Evolutionary conservation across 2,888 invertebrate species (phyloP), one percentile per base, ranked within the genome.

Genomic region (Thymelicus sylvestris): DNA sequence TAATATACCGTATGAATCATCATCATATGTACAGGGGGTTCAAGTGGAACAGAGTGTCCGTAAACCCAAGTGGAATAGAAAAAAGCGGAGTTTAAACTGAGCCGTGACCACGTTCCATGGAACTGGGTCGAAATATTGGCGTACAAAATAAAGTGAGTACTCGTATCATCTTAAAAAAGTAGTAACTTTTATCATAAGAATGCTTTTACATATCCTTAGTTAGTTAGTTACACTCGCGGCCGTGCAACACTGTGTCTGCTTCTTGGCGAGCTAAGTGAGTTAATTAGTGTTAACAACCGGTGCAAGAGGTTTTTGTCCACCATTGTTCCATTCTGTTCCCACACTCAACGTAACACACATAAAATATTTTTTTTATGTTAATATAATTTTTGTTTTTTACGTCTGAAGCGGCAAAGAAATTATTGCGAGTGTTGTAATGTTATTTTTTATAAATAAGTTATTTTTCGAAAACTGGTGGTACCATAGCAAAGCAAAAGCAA

Each of bases 251-350:
- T 24, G n/a, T 50, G 71, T 55, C 55, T 73, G 59, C 68, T 64
- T 15, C 4, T 8, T 15, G 19, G 62, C 67, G 19, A 72, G 72
- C 77, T 75, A 75, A 78, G 78, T 78, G 77, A 79, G 82, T 81
- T 89, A 89, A 89, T 88, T 82, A 85, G 79, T 69, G 76, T 80
- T 82, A 81, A 84, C 83, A 85, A 86, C 83, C 82, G 80, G 82
- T 83, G 85, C 82, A 82, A 82, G 83, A 77, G 76, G 83, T 85
- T 86, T 79, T 82, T 80, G 78, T 80, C 77, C 67, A 74, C 81
- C 81, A 87, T 89, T 89, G 88, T 88, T 77, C 78, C 74, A 73
- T 77, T 47, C 72, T 74, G 78, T 86, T 89, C 89, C 88, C 89
- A 89, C 89, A 73, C 73, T 75, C 74, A 66, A 75, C 73, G 76